Evolutionary conservation across 2,113 vertebrate species (phyloP), one percentile per base, ranked within the genome.

Genomic region (Penelope pileata): DNA sequence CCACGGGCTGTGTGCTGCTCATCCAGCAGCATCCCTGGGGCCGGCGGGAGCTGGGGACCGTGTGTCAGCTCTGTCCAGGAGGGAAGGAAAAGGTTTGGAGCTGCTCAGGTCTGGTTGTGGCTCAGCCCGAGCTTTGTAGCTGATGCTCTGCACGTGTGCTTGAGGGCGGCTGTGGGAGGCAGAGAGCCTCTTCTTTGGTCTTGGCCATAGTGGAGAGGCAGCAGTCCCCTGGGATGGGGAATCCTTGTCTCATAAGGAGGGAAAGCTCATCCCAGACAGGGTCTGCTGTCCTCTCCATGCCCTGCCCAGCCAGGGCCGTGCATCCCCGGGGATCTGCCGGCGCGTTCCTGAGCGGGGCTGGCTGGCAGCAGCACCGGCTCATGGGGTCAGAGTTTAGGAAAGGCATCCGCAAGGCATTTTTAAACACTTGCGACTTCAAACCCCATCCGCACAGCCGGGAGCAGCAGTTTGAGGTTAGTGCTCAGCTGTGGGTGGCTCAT

Each of bases 341-440:
- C 58, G 16, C 1, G 3, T 81, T 81, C 79, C 84, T 15, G 29
- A 80, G 43, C 1, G 0, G 68, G 75, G 47, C 86, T 84, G 72
- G 45, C 78, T 53, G 93, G 80, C 2, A 0, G 90, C 88, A 66
- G 82, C 76, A 48, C 26, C 0, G 4, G 47, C 88, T 72, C 1
- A 0, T 0, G 0, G 77, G 92, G 93, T 95, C 93, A 69, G 60
- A 80, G 90, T 82, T 88, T 89, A 92, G 86, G 74, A 91, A 81
- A 91, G 85, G 84, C 95, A 94, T 94, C 94, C 16, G 1, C 51
- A 53, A 84, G 85, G 73, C 91, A 95, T 96, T 95, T 96, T 95
- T 95, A 96, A 93, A 94, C 3, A 4, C 6, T 8, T 84, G 58
- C 30, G 86, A 84, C 58, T 94, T 79, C 18, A 5, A 62, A 32